Percentiles rank a stretch among this genome's conserved stretches.
Conservation (phyloP, 2,888 invertebrate species). For the Dione vanillae region DNA sequence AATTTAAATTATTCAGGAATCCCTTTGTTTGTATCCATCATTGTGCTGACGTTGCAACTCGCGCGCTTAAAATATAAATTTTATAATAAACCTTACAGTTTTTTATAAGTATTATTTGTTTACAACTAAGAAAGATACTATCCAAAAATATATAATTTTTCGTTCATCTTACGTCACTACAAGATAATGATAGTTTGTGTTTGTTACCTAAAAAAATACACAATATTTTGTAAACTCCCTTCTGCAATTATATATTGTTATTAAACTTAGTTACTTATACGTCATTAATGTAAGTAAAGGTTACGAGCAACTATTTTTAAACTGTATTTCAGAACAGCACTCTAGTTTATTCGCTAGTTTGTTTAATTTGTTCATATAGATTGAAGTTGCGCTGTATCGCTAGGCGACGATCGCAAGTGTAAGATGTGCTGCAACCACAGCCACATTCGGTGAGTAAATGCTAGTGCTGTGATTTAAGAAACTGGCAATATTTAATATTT, state of each 20-base stretch:
- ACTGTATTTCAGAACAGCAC: slow-evolving; percentile 13
- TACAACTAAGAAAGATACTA: too few relatives aligned
- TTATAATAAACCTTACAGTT: too few relatives aligned
- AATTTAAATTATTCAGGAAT: too few relatives aligned
- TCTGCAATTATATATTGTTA: background rate
- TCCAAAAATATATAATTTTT: too few relatives aligned
- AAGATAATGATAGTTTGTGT: background rate
- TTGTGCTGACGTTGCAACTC: too few relatives aligned
- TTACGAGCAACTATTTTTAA: background rate
- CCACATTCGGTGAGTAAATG: slow-evolving; percentile 29
- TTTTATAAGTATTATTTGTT: too few relatives aligned
- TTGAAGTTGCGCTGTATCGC: slow-evolving; percentile 21
- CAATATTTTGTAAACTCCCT: background rate
- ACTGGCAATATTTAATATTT: background rate
- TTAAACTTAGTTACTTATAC: background rate
- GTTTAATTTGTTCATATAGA: slow-evolving; percentile 36
- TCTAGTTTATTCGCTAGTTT: slow-evolving; percentile 18
- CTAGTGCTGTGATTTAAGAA: slow-evolving; percentile 24
- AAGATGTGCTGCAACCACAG: slow-evolving; percentile 31
- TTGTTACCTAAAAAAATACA: background rate
- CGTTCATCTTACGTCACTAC: too few relatives aligned
- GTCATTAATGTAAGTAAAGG: slow-evolving; percentile 6
- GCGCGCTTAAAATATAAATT: too few relatives aligned
- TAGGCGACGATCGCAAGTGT: slow-evolving; percentile 27
- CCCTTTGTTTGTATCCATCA: too few relatives aligned